phyloP scores from a whole-genome alignment of 2,797 vertebrate genomes.

The Clarias fuscus region DNA sequence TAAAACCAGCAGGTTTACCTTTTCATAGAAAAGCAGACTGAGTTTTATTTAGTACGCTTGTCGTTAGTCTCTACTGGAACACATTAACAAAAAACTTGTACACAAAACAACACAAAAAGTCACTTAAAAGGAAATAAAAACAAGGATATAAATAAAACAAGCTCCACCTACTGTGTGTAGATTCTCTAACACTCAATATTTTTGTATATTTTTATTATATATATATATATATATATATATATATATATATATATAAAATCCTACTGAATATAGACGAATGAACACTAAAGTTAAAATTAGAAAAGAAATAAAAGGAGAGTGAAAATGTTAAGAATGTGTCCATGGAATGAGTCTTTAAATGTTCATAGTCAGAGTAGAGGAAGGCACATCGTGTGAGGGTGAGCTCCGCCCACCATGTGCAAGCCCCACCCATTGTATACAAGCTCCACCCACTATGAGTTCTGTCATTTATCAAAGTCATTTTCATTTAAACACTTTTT shows the following conservation, averaged over 20 bases:
- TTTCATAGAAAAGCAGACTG: constrained; percentile 60
- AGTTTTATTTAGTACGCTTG: constrained; percentile 74
- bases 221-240: background rate
- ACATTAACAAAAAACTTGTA: constrained; percentile 27
- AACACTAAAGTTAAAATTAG: constrained; percentile 38
- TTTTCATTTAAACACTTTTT: background rate
- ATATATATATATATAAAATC: background rate
- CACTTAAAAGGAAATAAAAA: constrained; percentile 53
- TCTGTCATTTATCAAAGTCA: background rate
- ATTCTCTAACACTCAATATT: constrained; percentile 48
- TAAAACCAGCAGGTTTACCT: background rate
- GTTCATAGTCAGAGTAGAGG: background rate
- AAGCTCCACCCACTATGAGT: background rate
- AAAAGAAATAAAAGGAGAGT: background rate
- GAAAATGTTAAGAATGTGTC: constrained; percentile 12
- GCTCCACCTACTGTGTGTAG: constrained; percentile 53
- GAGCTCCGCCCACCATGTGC: background rate
- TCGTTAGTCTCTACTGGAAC: constrained; percentile 63
- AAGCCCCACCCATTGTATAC: background rate
- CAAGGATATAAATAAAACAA: constrained; percentile 71
- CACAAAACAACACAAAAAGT: constrained; percentile 42
- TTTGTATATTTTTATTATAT: constrained; percentile 27
- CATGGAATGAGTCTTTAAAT: background rate
- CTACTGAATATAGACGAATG: constrained; percentile 17
- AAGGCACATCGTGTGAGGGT: background rate